Base-by-base conservation (phyloP, 2,888 invertebrate genomes). In the Sinopyrophorus schimmeli region DNA sequence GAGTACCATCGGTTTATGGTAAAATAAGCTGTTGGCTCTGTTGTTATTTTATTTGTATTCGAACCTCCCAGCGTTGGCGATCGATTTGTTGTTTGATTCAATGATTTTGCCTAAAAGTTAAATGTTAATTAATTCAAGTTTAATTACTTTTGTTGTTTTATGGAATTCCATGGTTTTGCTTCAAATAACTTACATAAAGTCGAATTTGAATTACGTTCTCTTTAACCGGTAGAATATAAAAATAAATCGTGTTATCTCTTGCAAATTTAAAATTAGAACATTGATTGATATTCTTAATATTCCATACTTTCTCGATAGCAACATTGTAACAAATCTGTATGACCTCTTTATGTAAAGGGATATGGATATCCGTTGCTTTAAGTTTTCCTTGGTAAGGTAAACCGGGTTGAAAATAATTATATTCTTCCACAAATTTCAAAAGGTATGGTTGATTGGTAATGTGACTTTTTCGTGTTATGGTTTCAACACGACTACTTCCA, bases 321-420 rank as follows among this genome's bases (percentile, higher is more conserved):
- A 72, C 43, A 53, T 68, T 71, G 49, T 71, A 73, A 54, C 74
- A 74, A 27, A 74, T 66, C 55, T 72, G 63, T 2, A 72, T 51
- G 1, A 62, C 52, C 55, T 73, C 68, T 6, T 30, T 31, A 10
- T 44, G 30, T 23, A 60, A 31, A 1, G 47, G 38, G 3, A 53
- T 32, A 2, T 52, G 30, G 2, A 34, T 48, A 15, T 56, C 53
- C 1, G 17, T 28, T 5, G 58, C 43, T 44, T 55, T 55, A 9
- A 64, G 31, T 74, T 81, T 83, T 37, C 85, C 77, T 57, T 81
- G 80, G 58, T 84, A 87, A 0, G 87, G 86, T 10, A 89, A 71
- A n/a, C 84, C 84, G 0, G 85, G 83, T 40, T 85, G 83, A 59
- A 85, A 83, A 46, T 82, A 80, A 6, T 78, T 75, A 4, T 77